These are phyloP conservation scores for Acrossocheilus wenchowensis DNA, from an alignment of 2,797 vertebrate species.

Conservation along the genomic window DNA sequence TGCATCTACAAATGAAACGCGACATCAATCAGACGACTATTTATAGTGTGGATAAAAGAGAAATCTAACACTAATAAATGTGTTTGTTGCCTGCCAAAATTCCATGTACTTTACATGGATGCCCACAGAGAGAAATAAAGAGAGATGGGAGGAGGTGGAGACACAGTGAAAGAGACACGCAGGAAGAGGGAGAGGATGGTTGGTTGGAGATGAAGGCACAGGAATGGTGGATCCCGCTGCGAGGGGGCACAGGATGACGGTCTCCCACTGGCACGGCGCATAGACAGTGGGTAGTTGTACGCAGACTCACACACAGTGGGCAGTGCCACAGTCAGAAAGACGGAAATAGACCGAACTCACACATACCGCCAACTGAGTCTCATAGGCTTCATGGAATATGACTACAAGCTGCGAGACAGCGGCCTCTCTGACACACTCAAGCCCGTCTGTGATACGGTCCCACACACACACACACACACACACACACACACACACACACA, in stretches of 20 bases:
- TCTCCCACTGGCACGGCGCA: conserved; percentile 26
- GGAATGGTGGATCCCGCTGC: conserved; percentile 15
- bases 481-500: too few species aligned
- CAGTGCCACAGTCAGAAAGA: conserved; percentile 67
- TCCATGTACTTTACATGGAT: conserved; percentile 26
- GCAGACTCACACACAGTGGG: conserved; percentile 51
- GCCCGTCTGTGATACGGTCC: conserved; percentile 49
- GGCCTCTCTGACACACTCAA: conserved; percentile 66
- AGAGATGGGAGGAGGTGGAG: conserved; percentile 36
- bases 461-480: background rate
- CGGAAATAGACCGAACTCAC: conserved; percentile 60
- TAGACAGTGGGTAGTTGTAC: conserved; percentile 37
- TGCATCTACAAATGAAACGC: conserved; percentile 31
- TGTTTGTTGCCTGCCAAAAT: conserved; percentile 34
- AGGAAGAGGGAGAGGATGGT: conserved; percentile 38
- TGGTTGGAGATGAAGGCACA: conserved; percentile 40
- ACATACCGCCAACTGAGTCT: conserved; percentile 68
- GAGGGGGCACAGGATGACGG: conserved; percentile 35
- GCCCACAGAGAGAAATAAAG: conserved; percentile 42
- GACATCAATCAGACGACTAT: conserved; percentile 34
- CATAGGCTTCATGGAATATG: conserved; percentile 65
- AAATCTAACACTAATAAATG: conserved; percentile 38
- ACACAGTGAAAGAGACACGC: conserved; percentile 4
- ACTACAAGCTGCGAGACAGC: conserved; percentile 73
- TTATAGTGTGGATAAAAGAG: conserved; percentile 18